Base-by-base conservation (phyloP, 2,797 vertebrate genomes). In the Acanthurus lineatus region DNA sequence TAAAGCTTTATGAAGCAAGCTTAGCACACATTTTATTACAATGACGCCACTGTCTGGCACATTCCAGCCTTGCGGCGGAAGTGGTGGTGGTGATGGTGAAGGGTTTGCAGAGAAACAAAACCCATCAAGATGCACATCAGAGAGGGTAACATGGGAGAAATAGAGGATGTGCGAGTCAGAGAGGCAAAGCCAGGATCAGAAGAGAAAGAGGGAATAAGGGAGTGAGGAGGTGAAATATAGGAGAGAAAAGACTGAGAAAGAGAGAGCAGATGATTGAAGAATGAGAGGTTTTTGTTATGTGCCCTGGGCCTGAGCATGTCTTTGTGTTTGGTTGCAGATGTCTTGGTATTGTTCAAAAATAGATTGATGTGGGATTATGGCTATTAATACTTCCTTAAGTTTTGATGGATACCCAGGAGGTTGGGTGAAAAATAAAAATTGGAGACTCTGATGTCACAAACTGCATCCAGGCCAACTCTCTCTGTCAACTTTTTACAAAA, bases 1-100 rank as follows among this genome's bases (percentile, higher is more conserved):
- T 93, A 91, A 92, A 92, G 85, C 83, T 92, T 92, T 87, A 92
- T 92, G 87, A 92, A 90, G 83, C 90, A 70, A 86, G 81, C 84
- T 91, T 87, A 89, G 86, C 77, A 77, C 69, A 83, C 84, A 81
- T 91, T 92, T 93, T 93, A 92, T 92, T 86, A 90, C 88, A 83
- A 86, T 90, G 86, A 91, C 86, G 86, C 89, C 88, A 89, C 86
- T 88, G 90, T 89, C 89, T 90, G 86, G 91, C 88, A 89, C 83
- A 90, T 88, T 83, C 75, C 75, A 70, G 85, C 79, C 86, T 89
- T 84, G 88, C 85, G 66, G 86, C 78, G 40, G 56, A 51, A 57
- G 35, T 53, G 57, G 32, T 17, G 44, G 38, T 17, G 44, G 38
- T 28, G 49, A 15, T 40, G 63, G 61, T 71, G 47, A 38, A 67